A percentile compares a stretch with the other conserved stretches of the same genome.
Conservation (phyloP, 1,140 invertebrate species). For the Ridgeia piscesae region DNA sequence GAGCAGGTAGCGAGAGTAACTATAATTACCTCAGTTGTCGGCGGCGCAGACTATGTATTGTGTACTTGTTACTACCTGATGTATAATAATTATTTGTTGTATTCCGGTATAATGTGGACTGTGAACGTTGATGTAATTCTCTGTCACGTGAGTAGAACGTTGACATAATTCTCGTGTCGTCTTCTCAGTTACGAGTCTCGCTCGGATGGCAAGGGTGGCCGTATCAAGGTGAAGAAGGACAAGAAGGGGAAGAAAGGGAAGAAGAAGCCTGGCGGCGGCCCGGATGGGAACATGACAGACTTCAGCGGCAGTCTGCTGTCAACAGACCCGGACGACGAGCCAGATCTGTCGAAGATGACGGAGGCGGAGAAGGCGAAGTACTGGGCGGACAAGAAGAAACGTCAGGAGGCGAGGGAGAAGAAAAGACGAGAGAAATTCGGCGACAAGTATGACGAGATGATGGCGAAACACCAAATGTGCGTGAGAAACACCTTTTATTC, state of each 20-base stretch:
- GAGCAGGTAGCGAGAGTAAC: constrained; percentile 14
- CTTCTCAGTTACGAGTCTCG: constrained; percentile 12
- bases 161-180: background rate
- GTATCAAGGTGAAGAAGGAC: constrained; percentile 33
- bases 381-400: constrained; percentile 44
- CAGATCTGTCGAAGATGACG: constrained; percentile 51
- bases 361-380: constrained; percentile 52
- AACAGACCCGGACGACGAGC: constrained; percentile 51
- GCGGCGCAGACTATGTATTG: too few relatives aligned
- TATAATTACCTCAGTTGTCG: constrained; percentile 39
- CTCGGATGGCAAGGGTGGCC: constrained; percentile 33
- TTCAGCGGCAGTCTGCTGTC: constrained; percentile 29
- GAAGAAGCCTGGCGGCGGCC: constrained; percentile 27
- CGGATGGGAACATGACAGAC: constrained; percentile 30
- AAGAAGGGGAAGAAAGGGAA: constrained; percentile 28
- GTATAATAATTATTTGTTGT: too few relatives aligned
- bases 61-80: too few relatives aligned
- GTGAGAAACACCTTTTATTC: constrained; percentile 24
- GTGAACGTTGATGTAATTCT: too few relatives aligned
- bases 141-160: background rate
- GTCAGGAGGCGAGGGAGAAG: constrained; percentile 47
- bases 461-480: constrained; percentile 49
- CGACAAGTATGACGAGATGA: constrained; percentile 55
- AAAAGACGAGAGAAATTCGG: constrained; percentile 54
- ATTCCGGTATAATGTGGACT: too few relatives aligned